Conservation (phyloP, 2,113 vertebrate genomes). For the Laticauda laticaudata region DNA sequence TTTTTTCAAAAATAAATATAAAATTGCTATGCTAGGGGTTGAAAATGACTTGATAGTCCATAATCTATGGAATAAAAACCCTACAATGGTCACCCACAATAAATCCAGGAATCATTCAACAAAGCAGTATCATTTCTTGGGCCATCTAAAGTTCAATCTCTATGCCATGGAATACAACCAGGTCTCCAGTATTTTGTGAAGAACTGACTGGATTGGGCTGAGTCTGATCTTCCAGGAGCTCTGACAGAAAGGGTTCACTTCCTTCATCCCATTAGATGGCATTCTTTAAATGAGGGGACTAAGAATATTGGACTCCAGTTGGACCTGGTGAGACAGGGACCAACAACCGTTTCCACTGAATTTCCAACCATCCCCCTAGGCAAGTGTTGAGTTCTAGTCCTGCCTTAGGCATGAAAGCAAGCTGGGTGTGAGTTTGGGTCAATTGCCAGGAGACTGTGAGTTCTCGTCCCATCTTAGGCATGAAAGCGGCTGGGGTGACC, state of each 20-base stretch:
- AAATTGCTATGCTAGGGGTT: not conserved
- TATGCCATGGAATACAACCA: not conserved
- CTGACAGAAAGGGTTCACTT: not conserved
- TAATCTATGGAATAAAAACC: not conserved
- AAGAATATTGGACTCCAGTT: not conserved
- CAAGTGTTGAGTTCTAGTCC: not conserved
- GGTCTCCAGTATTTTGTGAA: not conserved
- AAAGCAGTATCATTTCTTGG: not conserved
- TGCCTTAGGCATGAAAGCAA: not conserved
- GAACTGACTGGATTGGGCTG: not conserved
- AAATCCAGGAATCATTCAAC: not conserved
- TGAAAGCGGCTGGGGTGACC: not conserved
- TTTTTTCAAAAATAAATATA: no score
- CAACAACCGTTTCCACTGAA: not conserved
- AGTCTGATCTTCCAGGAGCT: not conserved
- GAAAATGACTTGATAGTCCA: not conserved
- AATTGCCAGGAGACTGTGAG: no score
- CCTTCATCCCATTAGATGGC: not conserved
- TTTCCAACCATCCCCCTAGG: not conserved
- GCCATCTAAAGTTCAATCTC: not conserved
- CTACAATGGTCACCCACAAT: not conserved
- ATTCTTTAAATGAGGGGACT: not conserved
- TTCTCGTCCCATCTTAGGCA: not conserved
- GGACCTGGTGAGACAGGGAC: not conserved
- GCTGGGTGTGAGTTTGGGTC: not conserved